A percentile compares a stretch with the other conserved stretches of the same genome.
Conservation (phyloP, 2,888 invertebrate genomes). For the Druceiella hillmani region DNA sequence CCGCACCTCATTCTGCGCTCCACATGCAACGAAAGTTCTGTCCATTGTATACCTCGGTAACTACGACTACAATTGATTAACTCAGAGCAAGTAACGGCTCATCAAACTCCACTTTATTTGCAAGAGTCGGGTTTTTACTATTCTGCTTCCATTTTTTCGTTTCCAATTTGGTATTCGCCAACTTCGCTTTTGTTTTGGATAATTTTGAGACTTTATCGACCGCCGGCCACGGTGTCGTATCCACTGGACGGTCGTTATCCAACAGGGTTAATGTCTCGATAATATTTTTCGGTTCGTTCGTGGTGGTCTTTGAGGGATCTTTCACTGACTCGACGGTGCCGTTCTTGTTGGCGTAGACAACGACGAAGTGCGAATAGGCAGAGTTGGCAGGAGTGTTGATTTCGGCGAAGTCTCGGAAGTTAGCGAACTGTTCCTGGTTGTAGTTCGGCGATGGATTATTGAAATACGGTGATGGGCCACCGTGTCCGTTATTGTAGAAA, state of each 20-base stretch:
- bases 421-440: constrained; percentile 80
- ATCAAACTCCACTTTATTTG: constrained; percentile 47
- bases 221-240: constrained; percentile 23
- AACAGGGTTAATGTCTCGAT: constrained; percentile 72
- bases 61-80: no score
- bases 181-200: constrained; percentile 61
- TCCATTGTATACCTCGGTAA: no score
- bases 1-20: no score
- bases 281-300: constrained; percentile 70
- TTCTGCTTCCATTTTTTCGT: constrained; percentile 41
- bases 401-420: constrained; percentile 86
- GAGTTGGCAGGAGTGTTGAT: constrained; percentile 76
- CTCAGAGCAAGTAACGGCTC: constrained; percentile 65
- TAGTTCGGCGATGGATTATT: constrained; percentile 71
- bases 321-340: constrained; percentile 55
- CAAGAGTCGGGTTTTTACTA: constrained; percentile 40
- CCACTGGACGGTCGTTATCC: constrained; percentile 48
- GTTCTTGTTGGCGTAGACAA: constrained; percentile 80
- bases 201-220: constrained; percentile 41
- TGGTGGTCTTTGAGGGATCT: constrained; percentile 38
- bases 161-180: constrained; percentile 49
- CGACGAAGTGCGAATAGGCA: constrained; percentile 77
- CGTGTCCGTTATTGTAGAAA: constrained; percentile 65
- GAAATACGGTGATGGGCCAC: constrained; percentile 60
- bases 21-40: no score